Evolutionary conservation across 2,888 invertebrate species (phyloP), one percentile per base, ranked within the genome.

Genomic region (Diplolepis rosae): DNA sequence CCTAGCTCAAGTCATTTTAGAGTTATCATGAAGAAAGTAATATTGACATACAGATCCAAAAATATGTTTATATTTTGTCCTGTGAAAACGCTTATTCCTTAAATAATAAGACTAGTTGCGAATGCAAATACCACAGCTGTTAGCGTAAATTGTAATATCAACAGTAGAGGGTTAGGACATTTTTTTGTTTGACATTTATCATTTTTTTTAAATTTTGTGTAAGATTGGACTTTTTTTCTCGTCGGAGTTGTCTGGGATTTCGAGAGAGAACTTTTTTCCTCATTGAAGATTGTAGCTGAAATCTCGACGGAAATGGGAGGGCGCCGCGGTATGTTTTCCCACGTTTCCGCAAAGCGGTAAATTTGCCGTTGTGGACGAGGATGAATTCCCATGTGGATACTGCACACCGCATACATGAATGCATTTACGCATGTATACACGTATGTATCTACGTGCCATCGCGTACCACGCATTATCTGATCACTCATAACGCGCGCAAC

Each of bases 391-490:
- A 72, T 73, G 68, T 71, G 75, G 66, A 50, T 76, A 75, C 77
- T 72, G 74, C 68, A 71, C 73, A 69, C 68, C 45, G 71, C 70
- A 69, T 69, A 71, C 73, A 70, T 73, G 68, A 50, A 66, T 74
- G 70, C 72, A 66, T 66, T 52, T 66, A 71, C 70, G 78, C 68
- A 72, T 72, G 70, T 73, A 73, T 61, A 72, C 68, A 77, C 77
- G 75, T 74, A 71, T 74, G 72, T 72, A 72, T 69, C 71, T 67
- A 73, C 73, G 70, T 74, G 71, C 74, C 71, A 65, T 68, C 68
- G 75, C 76, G 76, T 76, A 72, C 69, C 32, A 71, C 51, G 77
- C 71, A 79, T 79, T 84, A 84, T 84, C 82, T 81, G 83, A 84
- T 84, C 80, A 80, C 77, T 80, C 80, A 79, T 80, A 84, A 84